Conservation (phyloP, 1,140 invertebrate species). For the Scylla paramamosain region DNA sequence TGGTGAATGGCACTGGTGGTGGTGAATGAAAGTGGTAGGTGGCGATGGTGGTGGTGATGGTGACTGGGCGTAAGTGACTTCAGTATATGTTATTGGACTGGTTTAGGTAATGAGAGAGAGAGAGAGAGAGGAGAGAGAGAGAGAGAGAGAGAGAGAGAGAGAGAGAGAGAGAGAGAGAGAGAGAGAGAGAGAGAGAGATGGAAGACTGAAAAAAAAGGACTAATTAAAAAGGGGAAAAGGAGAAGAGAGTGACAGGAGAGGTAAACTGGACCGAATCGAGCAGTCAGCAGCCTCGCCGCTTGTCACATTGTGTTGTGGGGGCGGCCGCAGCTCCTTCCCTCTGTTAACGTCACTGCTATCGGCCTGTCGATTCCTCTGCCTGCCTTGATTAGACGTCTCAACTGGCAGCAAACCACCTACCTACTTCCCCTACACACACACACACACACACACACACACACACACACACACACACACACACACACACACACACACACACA, state of each 20-base stretch:
- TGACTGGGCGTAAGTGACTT: not conserved
- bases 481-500: constrained; percentile 3
- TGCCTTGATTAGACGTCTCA: not conserved
- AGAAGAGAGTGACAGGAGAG: not conserved
- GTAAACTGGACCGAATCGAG: not conserved
- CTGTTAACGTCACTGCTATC: not conserved
- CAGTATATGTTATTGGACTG: not conserved
- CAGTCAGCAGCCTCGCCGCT: not conserved
- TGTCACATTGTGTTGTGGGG: not conserved
- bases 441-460: not conserved
- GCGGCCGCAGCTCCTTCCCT: not conserved
- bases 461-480: not conserved
- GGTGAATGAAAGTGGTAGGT: too few relatives aligned
- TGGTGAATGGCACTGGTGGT: too few relatives aligned
- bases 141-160: not conserved
- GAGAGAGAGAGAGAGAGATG: not conserved
- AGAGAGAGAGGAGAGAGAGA: not conserved
- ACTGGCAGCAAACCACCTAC: not conserved
- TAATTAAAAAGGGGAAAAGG: not conserved
- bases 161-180: constrained; percentile 20
- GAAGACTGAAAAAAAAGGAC: not conserved
- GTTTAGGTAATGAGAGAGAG: not conserved
- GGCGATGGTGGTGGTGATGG: not conserved
- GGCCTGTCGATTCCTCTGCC: not conserved
- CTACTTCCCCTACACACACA: not conserved